Conservation (phyloP, 2,113 vertebrate genomes). For the Raja brachyura region DNA sequence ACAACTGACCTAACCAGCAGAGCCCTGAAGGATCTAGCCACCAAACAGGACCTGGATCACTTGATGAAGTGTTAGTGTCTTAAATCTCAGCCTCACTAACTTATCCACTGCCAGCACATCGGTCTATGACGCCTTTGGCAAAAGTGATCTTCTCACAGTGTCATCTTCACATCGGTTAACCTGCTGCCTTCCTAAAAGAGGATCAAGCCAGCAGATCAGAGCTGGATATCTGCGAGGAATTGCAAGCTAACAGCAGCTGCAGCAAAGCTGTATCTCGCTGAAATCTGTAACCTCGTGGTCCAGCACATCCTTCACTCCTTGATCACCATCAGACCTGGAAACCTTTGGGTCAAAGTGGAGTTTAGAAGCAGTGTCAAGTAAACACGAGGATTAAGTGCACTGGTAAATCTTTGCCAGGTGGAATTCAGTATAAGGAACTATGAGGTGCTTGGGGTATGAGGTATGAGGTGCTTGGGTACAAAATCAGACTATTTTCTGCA, state of each 20-base stretch:
- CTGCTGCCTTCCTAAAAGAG: background rate
- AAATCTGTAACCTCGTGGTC: background rate
- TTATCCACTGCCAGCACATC: background rate
- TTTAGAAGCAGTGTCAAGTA: background rate
- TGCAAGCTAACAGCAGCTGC: background rate
- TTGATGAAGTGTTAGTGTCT: background rate
- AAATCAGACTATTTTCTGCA: background rate
- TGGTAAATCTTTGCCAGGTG: background rate
- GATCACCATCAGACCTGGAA: background rate
- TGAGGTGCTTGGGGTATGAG: background rate
- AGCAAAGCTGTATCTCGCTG: background rate
- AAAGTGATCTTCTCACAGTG: background rate
- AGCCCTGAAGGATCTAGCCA: background rate
- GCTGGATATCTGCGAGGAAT: background rate
- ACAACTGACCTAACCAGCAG: background rate
- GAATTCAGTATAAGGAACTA: background rate
- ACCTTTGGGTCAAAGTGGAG: background rate
- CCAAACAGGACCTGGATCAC: background rate
- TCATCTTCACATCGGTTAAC: background rate
- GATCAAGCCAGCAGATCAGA: background rate
- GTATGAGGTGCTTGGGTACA: background rate
- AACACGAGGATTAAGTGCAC: background rate
- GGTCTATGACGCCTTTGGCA: background rate
- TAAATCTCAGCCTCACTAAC: background rate
- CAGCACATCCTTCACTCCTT: background rate